These are phyloP conservation scores for Samia ricini DNA, from an alignment of 1,140 invertebrate species.

Conservation along the genomic window DNA sequence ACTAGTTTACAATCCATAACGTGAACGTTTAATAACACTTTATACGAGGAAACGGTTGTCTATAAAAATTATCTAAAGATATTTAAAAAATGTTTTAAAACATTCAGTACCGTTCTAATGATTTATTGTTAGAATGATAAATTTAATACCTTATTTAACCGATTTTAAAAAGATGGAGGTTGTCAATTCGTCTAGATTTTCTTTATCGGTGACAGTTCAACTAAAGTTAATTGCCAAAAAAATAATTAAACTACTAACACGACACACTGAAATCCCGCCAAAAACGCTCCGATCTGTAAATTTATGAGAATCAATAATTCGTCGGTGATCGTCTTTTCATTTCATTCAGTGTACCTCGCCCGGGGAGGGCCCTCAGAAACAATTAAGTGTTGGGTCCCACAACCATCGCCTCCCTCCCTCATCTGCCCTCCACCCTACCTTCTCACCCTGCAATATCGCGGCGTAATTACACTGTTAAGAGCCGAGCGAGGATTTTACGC, in stretches of 20 bases:
- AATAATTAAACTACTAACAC: too few relatives aligned
- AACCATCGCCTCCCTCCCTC: slow-evolving; percentile 22
- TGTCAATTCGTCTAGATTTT: too few relatives aligned
- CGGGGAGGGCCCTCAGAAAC: slow-evolving; percentile 33
- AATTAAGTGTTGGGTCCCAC: slow-evolving; percentile 39
- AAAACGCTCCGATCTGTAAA: slow-evolving; percentile 31
- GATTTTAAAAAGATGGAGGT: too few relatives aligned
- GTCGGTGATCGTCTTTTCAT: slow-evolving; percentile 25
- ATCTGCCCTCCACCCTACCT: too few relatives aligned
- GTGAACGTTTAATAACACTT: slow-evolving; percentile 20
- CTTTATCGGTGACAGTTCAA: too few relatives aligned
- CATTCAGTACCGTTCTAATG: too few relatives aligned
- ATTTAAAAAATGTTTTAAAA: background rate
- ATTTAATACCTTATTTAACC: too few relatives aligned
- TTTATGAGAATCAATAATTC: slow-evolving; percentile 34
- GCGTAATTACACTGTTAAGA: slow-evolving; percentile 57
- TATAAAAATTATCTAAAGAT: slow-evolving; percentile 17
- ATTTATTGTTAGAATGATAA: too few relatives aligned
- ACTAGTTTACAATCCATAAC: slow-evolving; percentile 44
- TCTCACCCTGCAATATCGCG: slow-evolving; percentile 32
- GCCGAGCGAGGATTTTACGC: slow-evolving; percentile 59
- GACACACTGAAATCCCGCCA: too few relatives aligned
- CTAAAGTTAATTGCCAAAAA: too few relatives aligned
- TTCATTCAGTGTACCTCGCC: slow-evolving; percentile 29
- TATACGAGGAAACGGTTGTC: slow-evolving; percentile 22